Conservation (phyloP, 2,113 vertebrate species). For the Notiomystis cincta region DNA sequence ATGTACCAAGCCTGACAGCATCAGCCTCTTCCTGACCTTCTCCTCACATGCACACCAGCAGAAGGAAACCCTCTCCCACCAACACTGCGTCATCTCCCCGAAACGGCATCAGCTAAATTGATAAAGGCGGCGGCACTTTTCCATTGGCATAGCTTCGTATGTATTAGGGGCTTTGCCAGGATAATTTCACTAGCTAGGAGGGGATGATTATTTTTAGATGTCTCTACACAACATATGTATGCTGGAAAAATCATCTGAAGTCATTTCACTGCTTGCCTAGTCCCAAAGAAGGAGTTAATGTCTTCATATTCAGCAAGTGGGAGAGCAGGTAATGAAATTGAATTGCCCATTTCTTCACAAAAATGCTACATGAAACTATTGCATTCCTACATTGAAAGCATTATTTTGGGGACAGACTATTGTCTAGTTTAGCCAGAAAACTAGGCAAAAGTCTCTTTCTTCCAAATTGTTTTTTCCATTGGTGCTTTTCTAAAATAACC, state of each 20-base stretch:
- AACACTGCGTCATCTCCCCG: not conserved
- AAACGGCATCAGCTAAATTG: not conserved
- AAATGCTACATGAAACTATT: not conserved
- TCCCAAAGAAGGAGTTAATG: not conserved
- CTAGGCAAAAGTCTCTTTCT: not conserved
- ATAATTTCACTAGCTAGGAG: not conserved
- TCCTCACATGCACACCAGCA: not conserved
- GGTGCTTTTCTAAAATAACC: not conserved
- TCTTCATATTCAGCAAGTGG: not conserved
- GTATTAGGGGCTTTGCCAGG: not conserved
- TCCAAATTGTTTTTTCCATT: not conserved
- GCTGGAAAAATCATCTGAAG: not conserved
- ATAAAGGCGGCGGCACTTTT: not conserved
- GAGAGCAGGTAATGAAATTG: not conserved
- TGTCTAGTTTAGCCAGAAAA: not conserved
- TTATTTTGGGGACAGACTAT: not conserved
- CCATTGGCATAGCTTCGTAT: not conserved
- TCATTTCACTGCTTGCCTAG: not conserved
- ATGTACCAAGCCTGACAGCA: not conserved
- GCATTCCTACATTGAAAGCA: not conserved
- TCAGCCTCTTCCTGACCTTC: not conserved
- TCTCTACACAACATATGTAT: not conserved
- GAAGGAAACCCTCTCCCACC: conserved; percentile 29
- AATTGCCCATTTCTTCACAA: not conserved
- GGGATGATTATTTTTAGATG: conserved; percentile 19